phyloP scores from a whole-genome alignment of 1,140 invertebrate genomes.

The Drosophila insularis region DNA sequence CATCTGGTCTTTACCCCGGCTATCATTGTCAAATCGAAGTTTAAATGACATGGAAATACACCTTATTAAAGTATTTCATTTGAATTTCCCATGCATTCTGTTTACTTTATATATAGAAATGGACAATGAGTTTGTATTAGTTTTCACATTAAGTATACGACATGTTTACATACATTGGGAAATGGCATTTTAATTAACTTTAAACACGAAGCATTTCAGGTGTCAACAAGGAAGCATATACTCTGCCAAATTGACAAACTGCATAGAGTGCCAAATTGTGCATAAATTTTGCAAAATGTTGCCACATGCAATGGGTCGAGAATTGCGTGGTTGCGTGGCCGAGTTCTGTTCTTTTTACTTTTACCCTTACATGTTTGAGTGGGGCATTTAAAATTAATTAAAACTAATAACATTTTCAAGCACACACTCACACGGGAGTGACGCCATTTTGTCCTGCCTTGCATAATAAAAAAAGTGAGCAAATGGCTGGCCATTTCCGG shows the following conservation, averaged over 20 bases:
- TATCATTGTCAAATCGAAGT: constrained; percentile 68
- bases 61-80: neutral
- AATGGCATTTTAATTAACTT: constrained; percentile 65
- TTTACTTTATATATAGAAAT: neutral
- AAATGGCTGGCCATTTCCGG: constrained; percentile 61
- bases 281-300: constrained; percentile 10
- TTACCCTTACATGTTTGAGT: neutral
- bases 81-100: neutral
- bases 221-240: constrained; percentile 18
- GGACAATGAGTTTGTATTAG: constrained; percentile 34
- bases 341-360: constrained; percentile 4
- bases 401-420: constrained; percentile 67
- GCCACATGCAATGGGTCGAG: constrained; percentile 12
- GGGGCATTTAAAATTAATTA: constrained; percentile 68
- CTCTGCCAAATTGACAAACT: constrained; percentile 26
- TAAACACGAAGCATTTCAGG: constrained; percentile 20
- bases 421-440: constrained; percentile 32
- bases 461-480: constrained; percentile 59
- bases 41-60: constrained; percentile 30
- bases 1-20: constrained; percentile 34
- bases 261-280: constrained; percentile 36
- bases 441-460: constrained; percentile 57
- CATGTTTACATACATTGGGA: constrained; percentile 48
- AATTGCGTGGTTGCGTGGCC: constrained; percentile 32
- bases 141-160: constrained; percentile 48